Percentiles rank a stretch among this genome's conserved stretches.
Evolutionary conservation across 2,888 invertebrate species (phyloP).

Genomic region (Coelinius sp.): DNA sequence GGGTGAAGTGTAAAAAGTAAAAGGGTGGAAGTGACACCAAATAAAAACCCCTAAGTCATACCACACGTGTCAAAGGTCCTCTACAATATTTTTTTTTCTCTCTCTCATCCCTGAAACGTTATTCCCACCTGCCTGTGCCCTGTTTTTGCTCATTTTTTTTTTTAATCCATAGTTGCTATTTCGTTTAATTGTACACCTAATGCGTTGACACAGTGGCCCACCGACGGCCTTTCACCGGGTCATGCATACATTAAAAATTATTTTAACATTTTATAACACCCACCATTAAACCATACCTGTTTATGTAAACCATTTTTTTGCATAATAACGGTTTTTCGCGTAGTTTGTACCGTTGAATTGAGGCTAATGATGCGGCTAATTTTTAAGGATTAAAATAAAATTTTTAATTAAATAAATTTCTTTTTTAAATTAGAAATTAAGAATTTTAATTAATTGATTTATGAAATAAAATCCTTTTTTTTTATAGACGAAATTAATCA

Average conservation of each 20-base stretch:
- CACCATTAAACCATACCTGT: slow-evolving; percentile 42
- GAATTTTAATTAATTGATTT: too few species aligned
- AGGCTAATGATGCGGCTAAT: neutral
- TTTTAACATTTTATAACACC: slow-evolving; percentile 50
- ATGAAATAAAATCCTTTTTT: too few species aligned
- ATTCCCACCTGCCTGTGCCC: slow-evolving; percentile 50
- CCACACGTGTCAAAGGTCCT: slow-evolving; percentile 60
- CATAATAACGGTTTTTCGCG: neutral
- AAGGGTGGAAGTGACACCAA: slow-evolving; percentile 55
- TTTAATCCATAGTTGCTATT: slow-evolving; percentile 38
- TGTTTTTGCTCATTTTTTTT: slow-evolving; percentile 44
- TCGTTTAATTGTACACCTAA: slow-evolving; percentile 60
- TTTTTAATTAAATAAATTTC: too few species aligned
- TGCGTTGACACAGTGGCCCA: slow-evolving; percentile 43
- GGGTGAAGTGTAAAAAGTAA: slow-evolving; percentile 29
- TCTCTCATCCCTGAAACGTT: slow-evolving; percentile 39
- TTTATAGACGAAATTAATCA: too few species aligned
- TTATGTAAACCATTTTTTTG: slow-evolving; percentile 24
- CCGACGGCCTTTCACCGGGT: slow-evolving; percentile 35
- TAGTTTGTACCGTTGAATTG: neutral
- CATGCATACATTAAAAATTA: slow-evolving; percentile 49
- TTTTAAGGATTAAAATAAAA: too few species aligned
- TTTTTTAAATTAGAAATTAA: too few species aligned
- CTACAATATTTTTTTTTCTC: slow-evolving; percentile 50
- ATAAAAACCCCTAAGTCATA: slow-evolving; percentile 60